Evolutionary conservation across 1,140 invertebrate genomes (phyloP), one percentile per base, ranked within the genome.

Genomic region (Pachypeltis micranthus): DNA sequence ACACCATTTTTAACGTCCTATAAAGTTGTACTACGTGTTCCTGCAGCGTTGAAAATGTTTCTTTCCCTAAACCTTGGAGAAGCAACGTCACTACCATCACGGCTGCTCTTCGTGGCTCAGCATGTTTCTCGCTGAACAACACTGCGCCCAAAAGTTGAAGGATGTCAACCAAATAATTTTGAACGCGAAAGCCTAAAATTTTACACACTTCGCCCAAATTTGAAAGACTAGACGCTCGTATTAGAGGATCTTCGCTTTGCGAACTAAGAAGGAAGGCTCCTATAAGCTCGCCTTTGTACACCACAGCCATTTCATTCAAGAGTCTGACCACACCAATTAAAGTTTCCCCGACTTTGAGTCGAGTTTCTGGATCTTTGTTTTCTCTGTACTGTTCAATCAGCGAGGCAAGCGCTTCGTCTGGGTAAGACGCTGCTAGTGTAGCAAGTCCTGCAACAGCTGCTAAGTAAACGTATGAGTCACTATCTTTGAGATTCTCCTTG

Each of bases 381-480:
- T 65, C 59, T 67, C 59, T 70, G 44, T 79, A 83, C 69, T 87
- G 79, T 39, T 81, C 72, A 25, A 83, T 80, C 21, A 93, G 73
- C 26, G 78, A 75, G 64, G 81, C 78, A 24, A 93, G 73, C 0
- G 90, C 79, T 69, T 80, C 78, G 67, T 88, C 80, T 4, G 88
- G 83, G 70, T 80, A 84, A 54, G 76, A 72, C 59, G 79, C 75
- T 39, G 80, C 81, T 44, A 93, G 72, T 19, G 82, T 73, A 28
- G 85, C 82, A 54, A 93, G 73, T 16, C 86, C 87, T 70, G 87
- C 85, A 21, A 93, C 83, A 12, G 90, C 83, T 51, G 82, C 77
- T 55, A 93, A 73, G 75, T 93, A 93, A 58, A 93, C 76, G 72
- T 90, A 93, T 0, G 90, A 89, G 73, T 95, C 91, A 28, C 83